phyloP scores from a whole-genome alignment of 1,140 invertebrate genomes.

The Bradysia coprophila region DNA sequence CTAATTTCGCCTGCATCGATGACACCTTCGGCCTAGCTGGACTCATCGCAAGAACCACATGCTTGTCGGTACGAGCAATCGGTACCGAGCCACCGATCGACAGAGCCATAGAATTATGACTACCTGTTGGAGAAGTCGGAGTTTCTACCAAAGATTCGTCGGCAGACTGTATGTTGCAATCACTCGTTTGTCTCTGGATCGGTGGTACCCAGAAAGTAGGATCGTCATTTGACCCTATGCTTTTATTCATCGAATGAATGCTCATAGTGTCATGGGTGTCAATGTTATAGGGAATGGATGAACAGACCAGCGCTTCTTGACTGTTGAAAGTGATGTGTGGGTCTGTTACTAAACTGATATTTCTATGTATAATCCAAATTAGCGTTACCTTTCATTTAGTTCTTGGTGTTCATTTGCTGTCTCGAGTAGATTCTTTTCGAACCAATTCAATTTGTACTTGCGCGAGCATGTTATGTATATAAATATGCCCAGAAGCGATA shows the following conservation, averaged over 20 bases:
- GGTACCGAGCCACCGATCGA: constrained; percentile 20
- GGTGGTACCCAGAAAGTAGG: constrained; percentile 28
- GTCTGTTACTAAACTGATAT: not conserved
- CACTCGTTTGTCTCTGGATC: constrained; percentile 7
- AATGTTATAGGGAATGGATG: constrained; percentile 17
- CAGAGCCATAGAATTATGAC: constrained; percentile 18
- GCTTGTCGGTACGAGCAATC: constrained; percentile 29
- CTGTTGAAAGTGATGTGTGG: constrained; percentile 12
- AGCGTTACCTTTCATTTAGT: constrained; percentile 15
- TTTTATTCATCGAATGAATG: constrained; percentile 15
- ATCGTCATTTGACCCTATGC: constrained; percentile 19
- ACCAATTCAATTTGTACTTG: constrained; percentile 31
- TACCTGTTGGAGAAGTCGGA: constrained; percentile 24
- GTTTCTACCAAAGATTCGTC: constrained; percentile 27
- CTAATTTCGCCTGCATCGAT: constrained; percentile 32
- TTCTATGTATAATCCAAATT: not conserved
- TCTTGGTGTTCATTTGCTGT: constrained; percentile 23
- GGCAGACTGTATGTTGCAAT: constrained; percentile 2
- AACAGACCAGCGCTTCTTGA: constrained; percentile 24
- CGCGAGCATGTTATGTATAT: constrained; percentile 27
- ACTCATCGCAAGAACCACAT: constrained; percentile 29
- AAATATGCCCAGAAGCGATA: constrained; percentile 20
- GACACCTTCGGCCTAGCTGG: constrained; percentile 22
- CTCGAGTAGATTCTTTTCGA: constrained; percentile 29
- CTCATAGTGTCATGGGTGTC: constrained; percentile 21